Evolutionary conservation across 2,888 invertebrate species (phyloP).

Genomic region (Amblyteles armatorius): DNA sequence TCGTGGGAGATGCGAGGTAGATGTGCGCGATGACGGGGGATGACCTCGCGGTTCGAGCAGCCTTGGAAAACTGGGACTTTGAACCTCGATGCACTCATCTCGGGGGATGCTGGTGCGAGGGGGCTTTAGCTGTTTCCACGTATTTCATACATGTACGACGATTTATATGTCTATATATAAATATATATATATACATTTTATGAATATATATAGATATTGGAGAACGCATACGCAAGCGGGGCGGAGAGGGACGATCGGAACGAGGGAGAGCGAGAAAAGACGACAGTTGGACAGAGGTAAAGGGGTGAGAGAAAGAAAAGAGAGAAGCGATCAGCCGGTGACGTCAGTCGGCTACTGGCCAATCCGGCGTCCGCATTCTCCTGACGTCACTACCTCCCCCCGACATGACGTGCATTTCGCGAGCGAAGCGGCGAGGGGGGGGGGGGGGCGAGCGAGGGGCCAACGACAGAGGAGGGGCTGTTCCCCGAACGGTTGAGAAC

Average conservation of each 20-base stretch:
- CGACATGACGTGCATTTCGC: constrained; percentile 80
- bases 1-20: constrained; percentile 52
- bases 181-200: neutral
- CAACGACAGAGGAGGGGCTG: constrained; percentile 57
- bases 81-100: constrained; percentile 82
- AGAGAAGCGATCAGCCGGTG: constrained; percentile 73
- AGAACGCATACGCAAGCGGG: constrained; percentile 31
- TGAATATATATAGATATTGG: neutral
- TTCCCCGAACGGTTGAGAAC: constrained; percentile 61
- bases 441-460: constrained; percentile 54
- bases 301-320: constrained; percentile 56
- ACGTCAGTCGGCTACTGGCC: constrained; percentile 80
- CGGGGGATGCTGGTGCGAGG: constrained; percentile 53
- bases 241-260: constrained; percentile 33
- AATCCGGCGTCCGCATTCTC: constrained; percentile 78
- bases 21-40: constrained; percentile 73
- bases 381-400: constrained; percentile 81
- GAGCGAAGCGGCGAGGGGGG: constrained; percentile 46
- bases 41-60: constrained; percentile 80
- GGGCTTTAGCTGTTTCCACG: constrained; percentile 45
- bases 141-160: constrained; percentile 66
- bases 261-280: constrained; percentile 53
- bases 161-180: constrained; percentile 12
- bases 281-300: constrained; percentile 45
- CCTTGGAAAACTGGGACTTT: constrained; percentile 84